Base-by-base conservation (phyloP, 1,140 invertebrate genomes). In the Venturia canescens region DNA sequence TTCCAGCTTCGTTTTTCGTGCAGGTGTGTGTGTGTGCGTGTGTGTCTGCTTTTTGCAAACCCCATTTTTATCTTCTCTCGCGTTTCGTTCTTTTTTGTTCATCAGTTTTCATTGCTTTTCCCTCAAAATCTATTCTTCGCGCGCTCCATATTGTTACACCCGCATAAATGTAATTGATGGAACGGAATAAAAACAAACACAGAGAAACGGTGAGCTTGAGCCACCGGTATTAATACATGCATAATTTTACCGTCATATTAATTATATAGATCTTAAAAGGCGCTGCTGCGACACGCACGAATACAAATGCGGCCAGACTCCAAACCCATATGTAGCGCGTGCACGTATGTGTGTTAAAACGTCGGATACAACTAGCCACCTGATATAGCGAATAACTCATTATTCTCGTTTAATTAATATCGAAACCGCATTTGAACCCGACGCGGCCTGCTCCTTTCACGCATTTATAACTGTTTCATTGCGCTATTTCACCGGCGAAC, bases 381-480 rank as follows among this genome's bases (percentile, higher is more conserved):
- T 80, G 80, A 83, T 78, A 84, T 60, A 70, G 78, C 84, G 86
- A 85, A 87, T 86, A 87, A 86, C 80, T 87, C 78, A 85, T 87
- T 87, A 85, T 87, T 84, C 81, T 69, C 82, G 80, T 83, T 29
- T 87, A 87, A 87, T 87, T 87, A 87, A 87, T 87, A 85, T 85
- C 83, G 83, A 85, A 85, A 83, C 80, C 69, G 67, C 76, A 48
- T 77, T 76, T 80, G 71, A 48, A 60, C 53, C n/a, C 31, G 50
- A 48, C 81, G 44, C 31, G 31, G 63, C 16, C n/a, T 34, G 72
- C 3, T 31, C 38, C 23, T 77, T 77, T 44, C 21, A 77, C 72
- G 67, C 66, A 78, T 81, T 86, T 81, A 81, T 86, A 78, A 83
- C 80, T 71, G 29, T 81, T 83, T 80, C 72, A 82, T 34, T 83